Conservation (phyloP, 2,797 vertebrate species). For the Poecilia gillii region DNA sequence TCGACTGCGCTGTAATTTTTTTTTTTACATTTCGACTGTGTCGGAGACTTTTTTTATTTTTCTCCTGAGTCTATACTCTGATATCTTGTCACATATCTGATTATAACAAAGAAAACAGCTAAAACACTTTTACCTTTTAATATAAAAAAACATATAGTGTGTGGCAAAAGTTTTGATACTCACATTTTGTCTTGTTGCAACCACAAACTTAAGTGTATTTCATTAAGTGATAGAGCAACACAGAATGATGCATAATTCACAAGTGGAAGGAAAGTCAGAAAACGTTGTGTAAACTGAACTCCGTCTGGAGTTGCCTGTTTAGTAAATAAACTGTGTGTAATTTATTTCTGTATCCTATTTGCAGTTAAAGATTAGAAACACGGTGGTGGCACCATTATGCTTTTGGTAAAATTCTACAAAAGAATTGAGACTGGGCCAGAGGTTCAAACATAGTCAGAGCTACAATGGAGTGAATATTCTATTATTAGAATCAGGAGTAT, state of each 20-base stretch:
- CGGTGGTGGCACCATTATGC: background rate
- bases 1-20: background rate
- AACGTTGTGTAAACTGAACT: background rate
- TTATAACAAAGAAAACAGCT: background rate
- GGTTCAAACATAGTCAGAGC: background rate
- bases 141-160: background rate
- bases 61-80: no score
- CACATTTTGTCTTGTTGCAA: background rate
- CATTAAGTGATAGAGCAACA: background rate
- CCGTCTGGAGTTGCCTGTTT: background rate
- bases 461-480: background rate
- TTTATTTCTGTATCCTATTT: background rate
- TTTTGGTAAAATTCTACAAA: background rate
- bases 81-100: background rate
- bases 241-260: background rate
- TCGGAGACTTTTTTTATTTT: background rate
- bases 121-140: background rate
- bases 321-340: background rate
- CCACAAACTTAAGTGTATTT: no score
- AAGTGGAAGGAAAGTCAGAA: background rate
- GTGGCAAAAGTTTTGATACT: no score
- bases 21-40: background rate
- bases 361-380: background rate
- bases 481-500: background rate
- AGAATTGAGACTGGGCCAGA: background rate